Base-by-base conservation (phyloP, 2,113 vertebrate genomes). In the Mungos mungo region DNA sequence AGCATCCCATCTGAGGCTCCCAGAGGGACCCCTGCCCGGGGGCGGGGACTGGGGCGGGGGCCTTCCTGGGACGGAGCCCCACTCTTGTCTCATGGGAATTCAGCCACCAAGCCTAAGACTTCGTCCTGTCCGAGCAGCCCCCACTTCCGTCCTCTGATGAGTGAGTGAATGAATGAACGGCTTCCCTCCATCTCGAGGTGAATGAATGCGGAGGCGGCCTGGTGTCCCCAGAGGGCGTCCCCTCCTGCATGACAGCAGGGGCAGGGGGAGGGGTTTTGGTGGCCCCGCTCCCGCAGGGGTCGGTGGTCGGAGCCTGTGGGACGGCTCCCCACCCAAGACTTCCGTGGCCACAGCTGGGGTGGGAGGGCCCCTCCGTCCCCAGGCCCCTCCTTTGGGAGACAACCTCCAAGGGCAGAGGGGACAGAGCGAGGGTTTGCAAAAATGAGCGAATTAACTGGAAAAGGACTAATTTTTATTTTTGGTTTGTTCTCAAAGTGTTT, bases 1-100 rank as follows among this genome's bases (percentile, higher is more conserved):
- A 14, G 47, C 0, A 0, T 38, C 88, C 63, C 19, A 33, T 33
- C 74, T 10, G n/a, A 0, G 1, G 0, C 25, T 52, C 83, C 45
- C n/a, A 11, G 13, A 12, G 31, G 38, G 29, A 47, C 14, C n/a
- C 27, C 12, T 4, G 52, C 5, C 6, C 0, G 2, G 63, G 3
- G 7, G 2, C 4, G 4, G 21, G 11, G 27, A 33, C 2, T 9
- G 35, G 47, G 33, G 11, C 7, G 0, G 19, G 4, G n/a, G 10
- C 1, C 0, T 50, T n/a, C 38, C 85, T 45, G n/a, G 33, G 12
- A 33, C 18, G 38, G 27, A 33, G 7, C 0, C 5, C 3, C 23
- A 16, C 27, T n/a, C 66, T 7, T 0, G 27, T 41, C 29, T 57
- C 57, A 0, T 0, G 5, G n/a, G 71, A 69, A 54, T 21, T 3